Conservation (phyloP, 2,797 vertebrate species). For the Rhabdomys pumilio region DNA sequence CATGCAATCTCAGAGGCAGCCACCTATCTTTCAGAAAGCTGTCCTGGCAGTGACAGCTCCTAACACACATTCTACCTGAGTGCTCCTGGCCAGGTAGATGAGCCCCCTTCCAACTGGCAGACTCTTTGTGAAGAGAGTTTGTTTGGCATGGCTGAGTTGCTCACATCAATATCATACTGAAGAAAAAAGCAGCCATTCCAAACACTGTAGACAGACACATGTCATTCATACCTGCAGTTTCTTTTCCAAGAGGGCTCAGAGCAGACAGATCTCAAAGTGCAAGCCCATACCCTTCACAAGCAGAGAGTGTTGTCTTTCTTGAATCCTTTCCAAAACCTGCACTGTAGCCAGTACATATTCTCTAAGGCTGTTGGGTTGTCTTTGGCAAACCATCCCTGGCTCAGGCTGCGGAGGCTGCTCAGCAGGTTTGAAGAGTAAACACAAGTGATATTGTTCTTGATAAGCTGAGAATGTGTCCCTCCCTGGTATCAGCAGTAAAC, state of each 20-base stretch:
- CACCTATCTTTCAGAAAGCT: slow-evolving; percentile 80
- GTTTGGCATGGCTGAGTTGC: slow-evolving; percentile 92
- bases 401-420: slow-evolving; percentile 89
- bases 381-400: background rate
- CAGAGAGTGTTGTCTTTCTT: background rate
- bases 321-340: background rate
- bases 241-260: slow-evolving; percentile 39
- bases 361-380: background rate
- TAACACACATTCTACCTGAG: slow-evolving; percentile 88
- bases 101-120: slow-evolving; percentile 93
- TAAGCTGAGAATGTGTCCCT: slow-evolving; percentile 94
- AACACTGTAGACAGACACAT: slow-evolving; percentile 38
- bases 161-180: slow-evolving; percentile 90
- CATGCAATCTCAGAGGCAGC: slow-evolving; percentile 75
- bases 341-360: background rate
- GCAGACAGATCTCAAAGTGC: slow-evolving; percentile 62
- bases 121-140: slow-evolving; percentile 93
- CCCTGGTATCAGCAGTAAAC: slow-evolving; percentile 91
- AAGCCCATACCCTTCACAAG: slow-evolving; percentile 51
- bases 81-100: slow-evolving; percentile 92
- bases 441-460: slow-evolving; percentile 94
- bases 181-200: slow-evolving; percentile 25
- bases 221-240: slow-evolving; percentile 4
- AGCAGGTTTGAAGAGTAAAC: slow-evolving; percentile 91
- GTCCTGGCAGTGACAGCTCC: slow-evolving; percentile 83